Percentiles rank a stretch among this genome's conserved stretches.
Conservation (phyloP, 2,113 vertebrate genomes). For the Gambusia holbrooki region DNA sequence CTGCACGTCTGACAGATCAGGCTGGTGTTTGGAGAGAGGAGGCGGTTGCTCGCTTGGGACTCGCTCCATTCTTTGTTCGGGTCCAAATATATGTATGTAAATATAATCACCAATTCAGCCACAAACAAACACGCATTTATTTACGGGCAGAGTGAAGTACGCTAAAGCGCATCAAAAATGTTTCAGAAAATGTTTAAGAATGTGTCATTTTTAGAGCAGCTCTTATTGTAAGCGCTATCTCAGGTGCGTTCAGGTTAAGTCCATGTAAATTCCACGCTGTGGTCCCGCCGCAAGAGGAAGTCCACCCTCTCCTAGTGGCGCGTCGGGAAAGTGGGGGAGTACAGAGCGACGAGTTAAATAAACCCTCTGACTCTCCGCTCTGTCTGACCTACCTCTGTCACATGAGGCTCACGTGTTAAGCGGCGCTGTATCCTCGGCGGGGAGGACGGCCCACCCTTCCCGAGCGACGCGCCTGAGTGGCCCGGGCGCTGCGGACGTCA, state of each 20-base stretch:
- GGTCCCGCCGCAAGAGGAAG: slow-evolving; percentile 75
- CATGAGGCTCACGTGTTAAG: slow-evolving; percentile 95
- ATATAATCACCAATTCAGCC: slow-evolving; percentile 30
- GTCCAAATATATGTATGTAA: slow-evolving; percentile 9
- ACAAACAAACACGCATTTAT: slow-evolving; percentile 37
- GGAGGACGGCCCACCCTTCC: slow-evolving; percentile 60
- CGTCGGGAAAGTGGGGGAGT: slow-evolving; percentile 81
- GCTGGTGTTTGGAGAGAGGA: slow-evolving; percentile 83
- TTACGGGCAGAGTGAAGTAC: slow-evolving; percentile 7
- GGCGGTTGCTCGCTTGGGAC: slow-evolving; percentile 90
- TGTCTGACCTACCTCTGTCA: slow-evolving; percentile 83
- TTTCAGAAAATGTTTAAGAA: not conserved
- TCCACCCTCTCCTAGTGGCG: slow-evolving; percentile 51
- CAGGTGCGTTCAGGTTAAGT: slow-evolving; percentile 9
- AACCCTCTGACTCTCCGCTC: slow-evolving; percentile 88
- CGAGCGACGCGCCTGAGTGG: slow-evolving; percentile 59
- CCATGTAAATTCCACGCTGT: slow-evolving; percentile 29
- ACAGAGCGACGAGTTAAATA: slow-evolving; percentile 85
- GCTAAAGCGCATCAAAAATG: not conserved
- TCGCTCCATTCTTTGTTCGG: slow-evolving; percentile 85
- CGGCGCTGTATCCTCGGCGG: slow-evolving; percentile 77
- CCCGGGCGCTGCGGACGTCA: slow-evolving; percentile 42
- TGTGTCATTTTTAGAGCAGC: not conserved
- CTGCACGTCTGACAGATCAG: slow-evolving; percentile 84
- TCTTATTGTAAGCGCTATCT: not conserved